phyloP scores from a whole-genome alignment of 2,888 invertebrate genomes.

The Biston betularia region DNA sequence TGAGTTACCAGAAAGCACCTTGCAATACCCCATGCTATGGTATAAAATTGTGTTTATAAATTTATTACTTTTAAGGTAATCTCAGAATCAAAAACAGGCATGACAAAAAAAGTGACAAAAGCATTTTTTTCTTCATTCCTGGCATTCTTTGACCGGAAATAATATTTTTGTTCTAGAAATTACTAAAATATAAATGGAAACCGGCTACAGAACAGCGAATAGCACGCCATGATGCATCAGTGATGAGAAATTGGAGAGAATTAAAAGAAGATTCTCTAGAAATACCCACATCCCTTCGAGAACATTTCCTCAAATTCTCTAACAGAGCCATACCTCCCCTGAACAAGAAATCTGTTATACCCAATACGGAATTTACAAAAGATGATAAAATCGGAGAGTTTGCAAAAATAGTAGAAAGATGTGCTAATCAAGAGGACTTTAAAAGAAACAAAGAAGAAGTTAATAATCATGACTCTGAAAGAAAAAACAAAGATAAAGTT shows the following conservation, averaged over 20 bases:
- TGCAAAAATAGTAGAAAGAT: conserved; percentile 77
- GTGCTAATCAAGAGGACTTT: conserved; percentile 61
- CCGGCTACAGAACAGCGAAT: conserved; percentile 86
- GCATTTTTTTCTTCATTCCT: too few relatives aligned
- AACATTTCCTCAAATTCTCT: conserved; percentile 89
- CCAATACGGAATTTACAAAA: conserved; percentile 65
- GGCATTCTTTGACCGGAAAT: background rate
- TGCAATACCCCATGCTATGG: too few relatives aligned
- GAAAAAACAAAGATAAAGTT: conserved; percentile 32
- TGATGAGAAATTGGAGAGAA: conserved; percentile 89
- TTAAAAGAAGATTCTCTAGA: conserved; percentile 85
- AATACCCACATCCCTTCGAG: conserved; percentile 73
- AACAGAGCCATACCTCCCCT: conserved; percentile 83
- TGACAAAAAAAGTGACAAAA: too few relatives aligned
- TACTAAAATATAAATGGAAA: conserved; percentile 89
- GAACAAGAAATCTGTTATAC: conserved; percentile 61
- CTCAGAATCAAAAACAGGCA: too few relatives aligned
- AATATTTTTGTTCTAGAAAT: conserved; percentile 76
- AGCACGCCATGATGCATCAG: conserved; percentile 88
- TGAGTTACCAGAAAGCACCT: too few relatives aligned
- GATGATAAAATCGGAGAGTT: conserved; percentile 75
- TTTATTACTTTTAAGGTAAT: too few relatives aligned
- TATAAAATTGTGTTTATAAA: too few relatives aligned
- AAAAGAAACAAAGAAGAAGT: conserved; percentile 28
- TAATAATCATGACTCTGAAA: conserved; percentile 25